Base-by-base conservation (phyloP, 2,888 invertebrate species). In the Heliconius cydno region DNA sequence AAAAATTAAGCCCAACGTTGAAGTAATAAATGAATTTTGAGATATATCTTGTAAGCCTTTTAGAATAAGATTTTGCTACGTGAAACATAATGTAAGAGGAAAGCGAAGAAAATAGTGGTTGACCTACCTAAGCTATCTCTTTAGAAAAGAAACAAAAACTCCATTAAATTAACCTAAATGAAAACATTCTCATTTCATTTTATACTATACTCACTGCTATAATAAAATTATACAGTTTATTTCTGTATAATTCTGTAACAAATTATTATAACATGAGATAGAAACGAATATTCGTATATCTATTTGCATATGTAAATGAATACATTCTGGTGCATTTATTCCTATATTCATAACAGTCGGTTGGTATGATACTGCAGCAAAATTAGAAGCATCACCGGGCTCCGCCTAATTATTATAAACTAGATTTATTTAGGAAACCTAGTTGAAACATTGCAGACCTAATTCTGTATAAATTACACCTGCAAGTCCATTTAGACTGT, bases 331-430 rank as follows among this genome's bases (percentile, higher is more conserved):
- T 73, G 12, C 76, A 71, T 80, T 78, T 71, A 78, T 80, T 78
- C 78, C 70, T 73, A 60, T 60, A 74, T 78, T 81, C 80, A 80
- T 78, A 80, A 80, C 78, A 80, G 80, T 81, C 65, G 80, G 76
- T 76, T 30, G 66, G 78, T 74, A 80, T 80, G 74, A 81, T 74
- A 63, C 78, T 68, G 76, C 76, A 73, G 78, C 70, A 68, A 82
- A 82, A 82, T 80, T 80, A 78, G 81, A 78, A 78, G 80, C 81
- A 80, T 80, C 81, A 80, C 57, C 70, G 74, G 75, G 66, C 68
- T 41, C 60, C 65, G 76, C 80, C 77, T 78, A 80, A 82, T 82
- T 80, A 81, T 80, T 73, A 73, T 79, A 81, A 81, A 79, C 76
- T 79, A 73, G 72, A 76, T 76, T 79, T 80, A 75, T 76, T 52